Evolutionary conservation across 2,113 vertebrate species (phyloP).

Genomic region (Pelmatolapia mariae): DNA sequence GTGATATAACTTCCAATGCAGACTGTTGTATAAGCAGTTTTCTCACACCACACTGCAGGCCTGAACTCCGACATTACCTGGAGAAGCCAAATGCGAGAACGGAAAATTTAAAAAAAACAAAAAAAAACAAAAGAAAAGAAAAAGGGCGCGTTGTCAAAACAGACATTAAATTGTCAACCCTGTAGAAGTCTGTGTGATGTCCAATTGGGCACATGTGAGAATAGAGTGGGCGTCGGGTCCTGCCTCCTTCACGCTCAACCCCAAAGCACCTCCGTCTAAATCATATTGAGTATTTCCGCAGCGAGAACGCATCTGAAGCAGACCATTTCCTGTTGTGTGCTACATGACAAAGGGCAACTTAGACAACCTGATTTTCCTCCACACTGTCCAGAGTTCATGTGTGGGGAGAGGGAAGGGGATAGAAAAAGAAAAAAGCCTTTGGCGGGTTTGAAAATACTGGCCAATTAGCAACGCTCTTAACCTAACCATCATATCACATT

Average conservation of each 20-base stretch:
- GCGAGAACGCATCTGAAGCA: background rate
- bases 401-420: background rate
- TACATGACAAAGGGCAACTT: background rate
- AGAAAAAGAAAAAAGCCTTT: background rate
- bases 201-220: background rate
- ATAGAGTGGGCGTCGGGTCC: background rate
- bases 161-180: background rate
- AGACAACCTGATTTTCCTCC: background rate
- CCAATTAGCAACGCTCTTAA: background rate
- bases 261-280: background rate
- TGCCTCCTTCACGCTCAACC: background rate
- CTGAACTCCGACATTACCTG: background rate
- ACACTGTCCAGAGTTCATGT: background rate
- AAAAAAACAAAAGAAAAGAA: background rate
- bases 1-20: background rate
- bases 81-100: background rate
- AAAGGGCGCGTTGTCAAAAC: background rate
- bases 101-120: no score
- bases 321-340: background rate
- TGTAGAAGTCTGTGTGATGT: background rate
- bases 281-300: background rate
- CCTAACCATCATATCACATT: background rate
- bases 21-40: background rate
- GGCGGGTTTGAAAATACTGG: background rate
- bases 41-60: background rate